Percentiles rank a stretch among this genome's conserved stretches.
Conservation (phyloP, 2,113 vertebrate genomes). For the Gulo gulo region DNA sequence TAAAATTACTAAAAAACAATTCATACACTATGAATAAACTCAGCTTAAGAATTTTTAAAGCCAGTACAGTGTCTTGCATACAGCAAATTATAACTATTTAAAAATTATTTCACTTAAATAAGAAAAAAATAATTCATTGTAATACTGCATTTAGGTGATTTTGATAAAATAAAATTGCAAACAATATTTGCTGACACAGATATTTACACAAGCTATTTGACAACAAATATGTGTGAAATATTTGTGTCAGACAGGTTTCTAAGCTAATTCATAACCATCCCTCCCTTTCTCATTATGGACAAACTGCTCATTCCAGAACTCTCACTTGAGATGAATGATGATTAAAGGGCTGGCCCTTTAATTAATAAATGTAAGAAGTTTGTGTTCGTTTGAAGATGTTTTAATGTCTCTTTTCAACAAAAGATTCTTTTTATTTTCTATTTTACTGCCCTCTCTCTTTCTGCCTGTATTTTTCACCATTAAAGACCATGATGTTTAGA, state of each 20-base stretch:
- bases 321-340: neutral
- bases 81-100: neutral
- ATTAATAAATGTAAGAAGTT: neutral
- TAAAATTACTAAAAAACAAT: neutral
- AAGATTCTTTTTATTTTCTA: neutral
- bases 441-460: neutral
- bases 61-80: neutral
- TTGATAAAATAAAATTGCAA: neutral
- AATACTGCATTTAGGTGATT: neutral
- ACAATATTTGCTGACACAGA: neutral
- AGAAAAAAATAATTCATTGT: neutral
- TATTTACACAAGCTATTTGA: neutral
- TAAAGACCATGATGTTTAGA: neutral
- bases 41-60: neutral
- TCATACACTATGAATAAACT: neutral
- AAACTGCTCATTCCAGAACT: neutral
- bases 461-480: neutral
- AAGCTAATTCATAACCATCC: neutral
- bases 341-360: neutral
- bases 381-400: neutral
- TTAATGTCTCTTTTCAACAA: neutral
- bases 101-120: neutral
- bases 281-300: neutral
- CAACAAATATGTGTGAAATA: neutral
- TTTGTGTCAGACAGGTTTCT: neutral